Percentiles rank a stretch among this genome's conserved stretches.
Evolutionary conservation across 2,888 invertebrate species (phyloP).

Genomic region (Archaeoteleia sp.): DNA sequence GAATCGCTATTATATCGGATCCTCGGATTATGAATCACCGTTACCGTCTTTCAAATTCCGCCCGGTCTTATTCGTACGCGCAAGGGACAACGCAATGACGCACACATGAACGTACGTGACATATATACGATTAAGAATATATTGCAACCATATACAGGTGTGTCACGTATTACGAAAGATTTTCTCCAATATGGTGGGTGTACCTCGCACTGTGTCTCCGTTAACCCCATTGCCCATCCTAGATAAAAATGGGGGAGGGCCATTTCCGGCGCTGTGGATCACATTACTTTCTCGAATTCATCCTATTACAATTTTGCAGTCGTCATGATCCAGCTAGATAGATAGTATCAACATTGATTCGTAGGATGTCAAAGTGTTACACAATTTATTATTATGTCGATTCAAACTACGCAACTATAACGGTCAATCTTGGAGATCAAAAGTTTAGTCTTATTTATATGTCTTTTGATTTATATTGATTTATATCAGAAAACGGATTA

Average conservation of each 20-base stretch:
- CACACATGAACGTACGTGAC: conserved; percentile 39
- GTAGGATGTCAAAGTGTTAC: no score
- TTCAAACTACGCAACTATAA: no score
- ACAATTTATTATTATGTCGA: no score
- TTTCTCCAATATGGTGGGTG: conserved; percentile 47
- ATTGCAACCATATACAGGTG: conserved; percentile 54
- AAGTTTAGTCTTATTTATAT: no score
- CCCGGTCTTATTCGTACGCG: conserved; percentile 25
- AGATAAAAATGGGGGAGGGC: conserved; percentile 44
- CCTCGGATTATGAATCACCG: conserved; percentile 47
- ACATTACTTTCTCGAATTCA: conserved; percentile 50
- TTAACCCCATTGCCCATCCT: conserved; percentile 46
- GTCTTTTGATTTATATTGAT: no score
- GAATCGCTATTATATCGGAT: conserved; percentile 44
- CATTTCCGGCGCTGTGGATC: conserved; percentile 54
- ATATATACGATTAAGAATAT: conserved; percentile 38
- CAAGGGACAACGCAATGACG: conserved; percentile 44
- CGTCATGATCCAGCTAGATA: no score
- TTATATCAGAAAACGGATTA: no score
- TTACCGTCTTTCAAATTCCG: conserved; percentile 49
- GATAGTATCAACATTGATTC: no score
- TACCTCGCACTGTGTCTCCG: conserved; percentile 44
- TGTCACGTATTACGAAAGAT: conserved; percentile 53
- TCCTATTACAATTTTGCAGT: no score
- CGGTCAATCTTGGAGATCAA: no score